Base-by-base conservation (phyloP, 2,797 vertebrate genomes). In the Tenualosa thibaudeaui region DNA sequence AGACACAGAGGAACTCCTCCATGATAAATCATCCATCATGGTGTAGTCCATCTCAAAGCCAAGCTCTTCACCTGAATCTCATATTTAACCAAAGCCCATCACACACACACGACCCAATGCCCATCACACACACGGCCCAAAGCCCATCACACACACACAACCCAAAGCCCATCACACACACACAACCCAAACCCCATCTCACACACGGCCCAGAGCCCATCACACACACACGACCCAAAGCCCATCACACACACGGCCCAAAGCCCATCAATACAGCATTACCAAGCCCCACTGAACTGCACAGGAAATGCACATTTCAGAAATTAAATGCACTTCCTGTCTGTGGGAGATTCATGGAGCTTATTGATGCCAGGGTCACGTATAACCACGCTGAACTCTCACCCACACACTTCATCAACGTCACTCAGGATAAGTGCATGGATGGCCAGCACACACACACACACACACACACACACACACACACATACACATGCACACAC, bases 111-210 rank as follows among this genome's bases (percentile, higher is more conserved):
- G 87, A 86, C 86, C 68, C 65, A 37, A 3, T 15, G 65, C 65
- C 10, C 56, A 82, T 88, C 86, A 62, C 85, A 88, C 82, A 87
- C 60, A 88, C 88, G 87, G 86, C 86, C 68, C 65, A 37, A 3
- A 31, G 65, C 65, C 10, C 56, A 82, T 88, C 86, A 62, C 46
- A 81, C 85, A 88, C 82, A 87, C 60, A 88, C 88, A 86, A 86
- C 86, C 68, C 65, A 37, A 3, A 31, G 65, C 65, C 10, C 56
- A 82, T 88, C 86, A 62, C 46, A 81, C 43, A 46, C 43, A 46
- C 43, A 46, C 43, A 46, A n/a, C n/a, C n/a, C n/a, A n/a, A n/a
- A n/a, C n/a, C n/a, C n/a, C n/a, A n/a, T n/a, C n/a, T n/a, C 85
- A 88, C 82, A 87, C 60, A 88, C 88, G 87, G 86, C 86, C 68